Percentiles rank a stretch among this genome's conserved stretches.
Conservation (phyloP, 2,888 invertebrate species). For the Campoplex capitator region DNA sequence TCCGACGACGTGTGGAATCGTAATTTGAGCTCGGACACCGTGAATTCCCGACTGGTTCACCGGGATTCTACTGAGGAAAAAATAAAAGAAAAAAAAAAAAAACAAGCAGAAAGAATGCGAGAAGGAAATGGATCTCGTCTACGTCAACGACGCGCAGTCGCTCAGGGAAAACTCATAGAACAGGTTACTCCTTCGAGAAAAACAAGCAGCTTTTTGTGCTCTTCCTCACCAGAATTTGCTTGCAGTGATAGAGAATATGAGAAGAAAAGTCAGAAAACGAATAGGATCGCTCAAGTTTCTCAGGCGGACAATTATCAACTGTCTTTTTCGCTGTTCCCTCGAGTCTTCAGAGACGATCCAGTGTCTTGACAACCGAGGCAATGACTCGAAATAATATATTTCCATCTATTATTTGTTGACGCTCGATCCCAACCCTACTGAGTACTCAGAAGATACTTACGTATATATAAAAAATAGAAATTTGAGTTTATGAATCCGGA, state of each 20-base stretch:
- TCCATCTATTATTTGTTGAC: too few relatives aligned
- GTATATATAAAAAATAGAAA: too few relatives aligned
- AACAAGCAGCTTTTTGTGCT: slow-evolving; percentile 53
- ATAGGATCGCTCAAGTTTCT: slow-evolving; percentile 32
- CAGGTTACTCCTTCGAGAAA: slow-evolving; percentile 30
- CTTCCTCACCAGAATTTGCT: slow-evolving; percentile 54
- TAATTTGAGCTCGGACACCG: slow-evolving; percentile 66
- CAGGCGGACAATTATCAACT: slow-evolving; percentile 8
- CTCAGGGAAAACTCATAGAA: slow-evolving; percentile 51
- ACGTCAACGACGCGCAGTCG: slow-evolving; percentile 24
- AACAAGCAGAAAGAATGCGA: slow-evolving; percentile 43
- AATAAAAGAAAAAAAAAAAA: slow-evolving; percentile 41
- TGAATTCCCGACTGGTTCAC: slow-evolving; percentile 66
- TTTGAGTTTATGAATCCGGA: too few relatives aligned
- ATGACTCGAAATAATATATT: too few relatives aligned
- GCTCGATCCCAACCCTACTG: too few relatives aligned
- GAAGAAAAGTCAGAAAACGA: slow-evolving; percentile 24
- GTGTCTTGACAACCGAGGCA: too few relatives aligned
- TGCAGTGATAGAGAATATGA: slow-evolving; percentile 60
- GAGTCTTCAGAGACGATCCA: too few relatives aligned
- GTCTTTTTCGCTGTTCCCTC: too few relatives aligned
- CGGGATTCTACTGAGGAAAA: slow-evolving; percentile 10
- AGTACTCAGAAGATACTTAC: too few relatives aligned
- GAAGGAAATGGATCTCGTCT: slow-evolving; percentile 67
- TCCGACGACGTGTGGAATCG: slow-evolving; percentile 65